Evolutionary conservation across 1,140 invertebrate genomes (phyloP), one percentile per base, ranked within the genome.

Genomic region (Proctacanthus coquilletti): DNA sequence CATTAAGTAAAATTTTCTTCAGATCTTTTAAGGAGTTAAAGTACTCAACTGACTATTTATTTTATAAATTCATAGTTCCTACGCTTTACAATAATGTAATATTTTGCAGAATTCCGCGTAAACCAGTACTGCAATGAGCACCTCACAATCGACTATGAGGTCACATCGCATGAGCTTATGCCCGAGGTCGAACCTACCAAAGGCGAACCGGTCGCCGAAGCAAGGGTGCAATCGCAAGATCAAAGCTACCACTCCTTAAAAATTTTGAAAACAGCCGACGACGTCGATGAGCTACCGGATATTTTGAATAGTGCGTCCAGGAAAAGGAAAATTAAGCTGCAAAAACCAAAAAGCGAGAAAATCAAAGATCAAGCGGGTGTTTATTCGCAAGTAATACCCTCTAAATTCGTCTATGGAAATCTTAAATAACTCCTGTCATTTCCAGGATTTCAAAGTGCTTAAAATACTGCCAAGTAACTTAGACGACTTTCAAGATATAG

Each of bases 361-460:
- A n/a, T n/a, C n/a, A 36, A 19, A 21, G 35, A 40, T 34, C 5
- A 36, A 17, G n/a, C 30, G 13, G 11, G 37, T 18, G 35, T 41
- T 18, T 41, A 37, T 23, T 41, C 40, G 18, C 34, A 41, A 35
- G 40, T 41, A 35, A 40, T 32, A n/a, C n/a, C n/a, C n/a, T n/a
- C n/a, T n/a, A n/a, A n/a, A n/a, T n/a, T n/a, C n/a, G n/a, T n/a
- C n/a, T n/a, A n/a, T n/a, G n/a, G n/a, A n/a, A n/a, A n/a, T n/a
- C n/a, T n/a, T n/a, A n/a, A n/a, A n/a, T n/a, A n/a, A n/a, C n/a
- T n/a, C n/a, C n/a, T n/a, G n/a, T n/a, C n/a, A n/a, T n/a, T n/a
- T n/a, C n/a, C 15, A 41, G 40, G 40, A 41, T 23, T 41, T 41
- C 18, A 20, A 30, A 14, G 18, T 36, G 27, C 19, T 41, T 14